Base-by-base conservation (phyloP, 2,888 invertebrate genomes). In the Imbricaverruca yamaguchii region DNA sequence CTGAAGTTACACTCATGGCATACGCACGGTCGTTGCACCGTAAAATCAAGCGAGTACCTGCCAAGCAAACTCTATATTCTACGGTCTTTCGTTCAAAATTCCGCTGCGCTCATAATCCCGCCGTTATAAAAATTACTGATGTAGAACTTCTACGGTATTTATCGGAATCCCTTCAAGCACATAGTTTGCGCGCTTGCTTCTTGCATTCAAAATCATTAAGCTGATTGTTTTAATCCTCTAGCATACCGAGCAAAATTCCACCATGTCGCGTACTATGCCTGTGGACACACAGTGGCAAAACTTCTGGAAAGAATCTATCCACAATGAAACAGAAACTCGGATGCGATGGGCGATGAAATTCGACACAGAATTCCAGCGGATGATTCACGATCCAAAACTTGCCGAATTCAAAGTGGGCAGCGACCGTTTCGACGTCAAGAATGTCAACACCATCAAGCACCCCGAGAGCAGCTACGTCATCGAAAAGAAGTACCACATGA, bases 301-400 rank as follows among this genome's bases (percentile, higher is more conserved):
- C 53, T 74, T 74, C 21, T 74, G 74, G 74, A 74, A 74, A 18
- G 74, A 74, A 13, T 74, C 74, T 2, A 74, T 74, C 74, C 39
- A 74, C 18, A 74, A 74, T 18, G 74, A 74, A 13, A 74, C 74
- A 1, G 74, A 74, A 53, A 74, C 74, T 6, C 74, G 74, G 9
- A 74, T 74, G 74, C 74, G 74, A 39, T 74, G 74, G 74, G 39
- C 74, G 21, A 39, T 74, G 53, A 74, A 74, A 15, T 74, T 74
- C 53, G 74, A 74, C 53, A 74, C 25, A 39, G 74, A 74, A 18
- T 74, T 74, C 53, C 74, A 74, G 18, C 39, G 53, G 0, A 74
- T 74, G 74, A 74, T 74, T 10, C 25, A 74, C 18, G 74, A 74
- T 53, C 74, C 74, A 6, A 15, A 53, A 7, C 53, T 74, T 18